Evolutionary conservation across 2,113 vertebrate species (phyloP), one percentile per base, ranked within the genome.

Genomic region (Zonotrichia leucophrys): DNA sequence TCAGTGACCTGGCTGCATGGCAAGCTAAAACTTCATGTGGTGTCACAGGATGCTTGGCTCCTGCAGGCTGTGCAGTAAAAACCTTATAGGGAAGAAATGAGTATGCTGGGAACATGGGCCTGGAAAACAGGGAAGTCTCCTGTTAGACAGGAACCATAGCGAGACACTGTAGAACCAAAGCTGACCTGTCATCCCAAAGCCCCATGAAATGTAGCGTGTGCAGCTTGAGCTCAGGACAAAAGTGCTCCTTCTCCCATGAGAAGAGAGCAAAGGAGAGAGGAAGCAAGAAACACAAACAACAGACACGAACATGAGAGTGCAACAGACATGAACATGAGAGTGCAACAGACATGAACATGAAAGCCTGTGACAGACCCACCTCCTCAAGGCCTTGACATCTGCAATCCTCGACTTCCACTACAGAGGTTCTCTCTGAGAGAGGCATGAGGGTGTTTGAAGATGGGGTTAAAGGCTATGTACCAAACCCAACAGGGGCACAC

Each of bases 401-500:
- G 18, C 27, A 33, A 33, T 21, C 15, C 7, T 66, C 21, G 41
- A 25, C 25, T 58, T 77, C 44, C 69, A 49, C 1, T 2, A 6
- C 55, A 42, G 12, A 31, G 15, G 18, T 8, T 62, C 19, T 60
- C 24, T 31, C 70, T 35, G n/a, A 58, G 15, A 64, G 3, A 28
- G 3, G 3, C 9, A 12, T 4, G 33, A 56, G 20, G 31, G 55
- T 12, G 9, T 56, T 56, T 56, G 55, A 58, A n/a, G n/a, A 24
- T 35, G 56, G 15, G 8, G 33, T 72, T 64, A 24, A 27, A 47
- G 13, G 30, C 44, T 23, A 3, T 12, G 8, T 6, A 7, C 6
- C 17, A 53, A 56, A 30, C 14, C 27, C 20, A 7, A 0, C 10
- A 20, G 15, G 27, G 22, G 5, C 62, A 76, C 2, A 1, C 8